Evolutionary conservation across 2,888 invertebrate species (phyloP), one percentile per base, ranked within the genome.

Genomic region (Pharmacophagus antenor): DNA sequence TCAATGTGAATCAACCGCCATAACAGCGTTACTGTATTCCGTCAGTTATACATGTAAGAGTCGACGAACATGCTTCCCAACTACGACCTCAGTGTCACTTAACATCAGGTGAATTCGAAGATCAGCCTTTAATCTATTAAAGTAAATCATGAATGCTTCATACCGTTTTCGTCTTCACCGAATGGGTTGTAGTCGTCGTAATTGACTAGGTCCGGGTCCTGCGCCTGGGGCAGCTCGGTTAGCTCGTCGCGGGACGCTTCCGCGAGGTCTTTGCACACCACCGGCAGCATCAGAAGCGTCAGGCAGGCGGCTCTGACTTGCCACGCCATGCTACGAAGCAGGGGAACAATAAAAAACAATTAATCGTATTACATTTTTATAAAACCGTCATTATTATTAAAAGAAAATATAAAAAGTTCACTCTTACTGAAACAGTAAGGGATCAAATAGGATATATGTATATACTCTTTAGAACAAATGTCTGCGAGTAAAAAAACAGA

Each of bases 111-210:
- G 5, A n/a, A n/a, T n/a, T 37, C n/a, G 15, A 31, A 0, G 1
- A 12, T 2, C 15, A 31, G 4, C 31, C 31, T 15, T 12, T 31
- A 2, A 15, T 12, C 10, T 2, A 31, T 31, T 12, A 8, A 31
- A 31, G 12, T 12, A 31, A 31, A 31, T 27, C 27, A 27, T 12
- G 12, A 12, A 15, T 31, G 31, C 10, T 37, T 37, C 52, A 47
- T 70, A 87, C 88, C 81, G 58, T 85, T 85, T 3, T 84, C 84
- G 15, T 85, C 87, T 53, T 82, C 83, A 3, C 71, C 78, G 12
- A 79, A 71, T 0, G 79, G 82, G 47, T 79, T 76, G 63, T 89
- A 88, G 52, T 88, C 86, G 44, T 86, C 85, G 55, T 87, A 85
- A 65, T 69, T 76, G 27, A 72, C 68, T 41, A 77, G 73, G 51